Evolutionary conservation across 2,797 vertebrate genomes (phyloP).

Genomic region (Sciaenops ocellatus): DNA sequence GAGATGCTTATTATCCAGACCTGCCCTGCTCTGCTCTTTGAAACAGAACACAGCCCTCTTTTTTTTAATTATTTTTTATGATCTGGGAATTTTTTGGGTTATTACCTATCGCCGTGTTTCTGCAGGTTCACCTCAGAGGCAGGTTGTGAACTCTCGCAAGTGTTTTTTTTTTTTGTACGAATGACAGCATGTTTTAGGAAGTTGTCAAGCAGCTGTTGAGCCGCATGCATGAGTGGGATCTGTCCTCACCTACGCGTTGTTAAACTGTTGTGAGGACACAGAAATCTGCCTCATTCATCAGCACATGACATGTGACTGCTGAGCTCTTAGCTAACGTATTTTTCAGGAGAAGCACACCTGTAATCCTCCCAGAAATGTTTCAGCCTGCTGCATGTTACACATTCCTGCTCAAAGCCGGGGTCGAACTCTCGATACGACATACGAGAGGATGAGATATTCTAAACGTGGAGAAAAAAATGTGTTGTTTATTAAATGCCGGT

Average conservation of each 20-base stretch:
- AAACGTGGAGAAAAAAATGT: slow-evolving; percentile 1
- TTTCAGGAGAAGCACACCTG: slow-evolving; percentile 70
- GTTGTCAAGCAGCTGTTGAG: slow-evolving; percentile 44
- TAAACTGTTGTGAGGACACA: slow-evolving; percentile 42
- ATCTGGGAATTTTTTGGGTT: slow-evolving; percentile 55
- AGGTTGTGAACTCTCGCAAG: slow-evolving; percentile 43
- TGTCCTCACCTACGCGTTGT: slow-evolving; percentile 41
- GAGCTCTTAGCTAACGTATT: slow-evolving; percentile 31
- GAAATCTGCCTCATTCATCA: slow-evolving; percentile 58
- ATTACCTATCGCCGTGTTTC: slow-evolving; percentile 38
- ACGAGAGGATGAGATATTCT: slow-evolving; percentile 20
- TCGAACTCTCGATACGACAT: slow-evolving; percentile 27
- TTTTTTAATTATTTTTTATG: slow-evolving; percentile 47
- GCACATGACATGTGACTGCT: slow-evolving; percentile 41
- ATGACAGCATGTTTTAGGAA: slow-evolving; percentile 48
- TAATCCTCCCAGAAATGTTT: slow-evolving; percentile 43
- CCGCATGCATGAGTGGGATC: slow-evolving; percentile 38
- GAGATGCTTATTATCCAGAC: slow-evolving; percentile 77
- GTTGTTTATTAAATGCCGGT: slow-evolving; percentile 30
- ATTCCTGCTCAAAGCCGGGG: slow-evolving; percentile 54
- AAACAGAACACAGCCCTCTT: slow-evolving; percentile 27
- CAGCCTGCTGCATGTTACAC: slow-evolving; percentile 36
- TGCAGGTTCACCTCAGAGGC: slow-evolving; percentile 49
- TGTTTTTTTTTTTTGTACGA: neutral
- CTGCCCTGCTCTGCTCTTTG: slow-evolving; percentile 61